A percentile compares a stretch with the other conserved stretches of the same genome.
Evolutionary conservation across 2,113 vertebrate genomes (phyloP).

Genomic region (Protomyctophum bolini): DNA sequence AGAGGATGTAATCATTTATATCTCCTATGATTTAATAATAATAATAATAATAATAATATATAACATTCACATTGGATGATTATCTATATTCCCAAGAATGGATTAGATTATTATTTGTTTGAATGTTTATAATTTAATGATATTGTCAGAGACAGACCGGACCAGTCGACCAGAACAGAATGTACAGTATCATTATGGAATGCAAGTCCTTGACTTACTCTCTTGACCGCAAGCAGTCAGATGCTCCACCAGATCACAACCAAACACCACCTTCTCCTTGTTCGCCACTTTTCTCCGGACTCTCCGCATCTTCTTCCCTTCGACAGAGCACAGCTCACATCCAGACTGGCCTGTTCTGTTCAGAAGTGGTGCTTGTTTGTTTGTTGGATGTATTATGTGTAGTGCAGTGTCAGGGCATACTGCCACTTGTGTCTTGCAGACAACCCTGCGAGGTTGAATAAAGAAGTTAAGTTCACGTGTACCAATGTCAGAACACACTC

Average conservation of each 20-base stretch:
- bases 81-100: too few relatives aligned
- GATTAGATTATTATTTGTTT: too few relatives aligned
- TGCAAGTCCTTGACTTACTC: slow-evolving; percentile 74
- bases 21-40: too few relatives aligned
- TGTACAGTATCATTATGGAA: background rate
- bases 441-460: slow-evolving; percentile 44
- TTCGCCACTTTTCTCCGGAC: slow-evolving; percentile 82
- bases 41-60: too few relatives aligned
- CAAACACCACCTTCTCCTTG: slow-evolving; percentile 91
- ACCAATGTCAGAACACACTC: background rate
- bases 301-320: slow-evolving; percentile 80
- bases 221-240: slow-evolving; percentile 83
- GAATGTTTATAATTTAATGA: too few relatives aligned
- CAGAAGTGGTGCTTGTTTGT: background rate
- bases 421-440: slow-evolving; percentile 14
- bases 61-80: too few relatives aligned
- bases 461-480: background rate
- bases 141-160: too few relatives aligned
- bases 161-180: background rate
- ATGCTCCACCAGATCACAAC: slow-evolving; percentile 89
- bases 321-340: slow-evolving; percentile 60
- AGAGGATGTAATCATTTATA: too few relatives aligned
- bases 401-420: slow-evolving; percentile 23
- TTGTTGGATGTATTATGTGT: slow-evolving; percentile 5
- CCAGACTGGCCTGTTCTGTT: slow-evolving; percentile 34